Evolutionary conservation across 2,797 vertebrate species (phyloP).

Genomic region (Antrozous pallidus): DNA sequence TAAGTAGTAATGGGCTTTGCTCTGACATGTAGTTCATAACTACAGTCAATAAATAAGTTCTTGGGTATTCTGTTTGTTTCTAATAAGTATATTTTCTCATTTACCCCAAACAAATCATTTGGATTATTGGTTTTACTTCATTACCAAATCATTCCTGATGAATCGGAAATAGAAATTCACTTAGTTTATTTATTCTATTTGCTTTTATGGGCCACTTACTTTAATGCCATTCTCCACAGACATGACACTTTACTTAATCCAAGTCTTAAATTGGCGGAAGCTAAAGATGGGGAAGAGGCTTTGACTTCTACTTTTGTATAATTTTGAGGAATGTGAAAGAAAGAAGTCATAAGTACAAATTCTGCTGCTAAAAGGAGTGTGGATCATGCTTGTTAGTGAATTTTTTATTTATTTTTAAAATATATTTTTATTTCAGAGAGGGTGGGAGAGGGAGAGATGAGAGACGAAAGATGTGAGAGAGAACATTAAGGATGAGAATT

Average conservation of each 20-base stretch:
- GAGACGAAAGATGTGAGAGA: too few species aligned
- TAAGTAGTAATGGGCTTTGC: not conserved
- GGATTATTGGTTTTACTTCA: not conserved
- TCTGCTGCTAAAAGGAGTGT: not conserved
- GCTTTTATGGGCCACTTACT: not conserved
- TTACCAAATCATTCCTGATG: not conserved
- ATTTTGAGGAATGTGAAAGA: not conserved
- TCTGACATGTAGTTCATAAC: not conserved
- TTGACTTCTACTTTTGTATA: not conserved
- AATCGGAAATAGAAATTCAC: not conserved
- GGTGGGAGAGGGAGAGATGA: too few species aligned
- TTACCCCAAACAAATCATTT: not conserved
- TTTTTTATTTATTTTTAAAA: not conserved
- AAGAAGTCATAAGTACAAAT: not conserved
- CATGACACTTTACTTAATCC: not conserved
- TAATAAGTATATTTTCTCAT: not conserved
- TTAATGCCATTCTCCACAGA: not conserved
- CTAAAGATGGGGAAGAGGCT: not conserved
- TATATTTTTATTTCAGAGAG: too few species aligned
- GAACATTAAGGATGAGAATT: too few species aligned
- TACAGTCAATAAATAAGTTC: not conserved
- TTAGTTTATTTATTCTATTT: not conserved
- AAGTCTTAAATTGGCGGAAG: not conserved
- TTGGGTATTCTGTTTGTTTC: not conserved
- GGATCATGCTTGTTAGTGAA: not conserved